A percentile compares a stretch with the other conserved stretches of the same genome.
Evolutionary conservation across 1,140 invertebrate genomes (phyloP).

Genomic region (Drosophila pandora): DNA sequence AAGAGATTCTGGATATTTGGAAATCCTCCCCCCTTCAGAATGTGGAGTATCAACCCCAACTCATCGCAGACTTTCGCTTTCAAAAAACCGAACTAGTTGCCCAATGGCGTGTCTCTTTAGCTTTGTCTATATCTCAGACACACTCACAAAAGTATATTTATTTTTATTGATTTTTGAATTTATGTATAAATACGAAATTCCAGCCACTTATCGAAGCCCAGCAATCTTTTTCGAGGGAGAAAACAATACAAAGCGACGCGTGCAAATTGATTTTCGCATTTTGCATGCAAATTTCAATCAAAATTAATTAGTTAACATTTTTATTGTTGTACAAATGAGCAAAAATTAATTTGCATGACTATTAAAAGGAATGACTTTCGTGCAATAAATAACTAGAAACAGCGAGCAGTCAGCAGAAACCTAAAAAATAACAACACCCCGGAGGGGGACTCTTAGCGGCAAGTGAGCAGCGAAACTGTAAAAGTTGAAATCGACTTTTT

Average conservation of each 20-base stretch:
- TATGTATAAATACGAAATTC: constrained; percentile 28
- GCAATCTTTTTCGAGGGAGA: constrained; percentile 35
- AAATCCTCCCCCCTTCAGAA: background rate
- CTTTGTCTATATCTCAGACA: constrained; percentile 12
- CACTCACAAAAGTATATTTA: constrained; percentile 11
- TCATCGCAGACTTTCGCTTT: constrained; percentile 51
- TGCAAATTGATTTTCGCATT: constrained; percentile 81
- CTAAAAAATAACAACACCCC: constrained; percentile 9
- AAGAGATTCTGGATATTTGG: background rate
- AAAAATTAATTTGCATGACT: constrained; percentile 82
- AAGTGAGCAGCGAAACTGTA: constrained; percentile 56
- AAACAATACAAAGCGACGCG: constrained; percentile 56
- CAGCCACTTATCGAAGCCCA: constrained; percentile 47
- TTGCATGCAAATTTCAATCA: constrained; percentile 83
- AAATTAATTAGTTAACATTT: constrained; percentile 84
- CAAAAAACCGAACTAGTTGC: constrained; percentile 32
- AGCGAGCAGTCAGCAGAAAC: constrained; percentile 38
- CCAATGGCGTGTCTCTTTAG: constrained; percentile 34
- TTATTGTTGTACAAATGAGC: constrained; percentile 83
- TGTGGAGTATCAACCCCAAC: background rate
- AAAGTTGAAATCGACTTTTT: constrained; percentile 57
- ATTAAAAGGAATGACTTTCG: constrained; percentile 81
- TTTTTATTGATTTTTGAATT: constrained; percentile 38
- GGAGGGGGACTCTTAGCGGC: constrained; percentile 2
- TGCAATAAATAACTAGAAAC: constrained; percentile 71